Conservation (phyloP, 2,888 invertebrate species). For the Epiblema foenella region DNA sequence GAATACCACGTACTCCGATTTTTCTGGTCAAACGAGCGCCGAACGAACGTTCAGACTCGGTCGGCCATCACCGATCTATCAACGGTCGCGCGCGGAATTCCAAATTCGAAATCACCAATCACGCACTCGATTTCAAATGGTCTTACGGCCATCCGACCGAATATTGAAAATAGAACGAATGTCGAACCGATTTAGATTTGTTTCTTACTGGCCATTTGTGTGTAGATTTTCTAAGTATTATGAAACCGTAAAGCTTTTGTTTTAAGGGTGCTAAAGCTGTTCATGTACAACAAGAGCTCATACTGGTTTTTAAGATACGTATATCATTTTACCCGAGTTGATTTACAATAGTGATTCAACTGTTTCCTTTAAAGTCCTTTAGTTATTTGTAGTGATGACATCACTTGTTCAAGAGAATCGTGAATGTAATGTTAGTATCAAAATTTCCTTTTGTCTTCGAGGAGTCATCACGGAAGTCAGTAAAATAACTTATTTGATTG, state of each 20-base stretch:
- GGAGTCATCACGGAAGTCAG: conserved; percentile 43
- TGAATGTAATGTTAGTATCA: conserved; percentile 53
- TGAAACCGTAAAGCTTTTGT: conserved; percentile 40
- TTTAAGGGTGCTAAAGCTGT: conserved; percentile 42
- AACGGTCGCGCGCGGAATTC: conserved; percentile 77
- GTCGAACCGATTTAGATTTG: conserved; percentile 67
- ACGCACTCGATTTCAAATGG: conserved; percentile 66
- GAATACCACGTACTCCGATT: conserved; percentile 69
- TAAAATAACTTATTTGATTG: conserved; percentile 35
- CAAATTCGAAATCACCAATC: conserved; percentile 80
- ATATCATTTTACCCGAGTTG: conserved; percentile 50
- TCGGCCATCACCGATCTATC: conserved; percentile 79
- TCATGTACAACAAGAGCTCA: conserved; percentile 57
- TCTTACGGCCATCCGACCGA: conserved; percentile 64
- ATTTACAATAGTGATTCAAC: conserved; percentile 75
- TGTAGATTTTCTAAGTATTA: conserved; percentile 50
- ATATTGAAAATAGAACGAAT: conserved; percentile 74
- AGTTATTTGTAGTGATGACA: conserved; percentile 67
- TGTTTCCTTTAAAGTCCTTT: conserved; percentile 80
- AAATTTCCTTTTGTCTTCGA: conserved; percentile 42
- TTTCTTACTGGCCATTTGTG: conserved; percentile 55
- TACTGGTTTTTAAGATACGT: neutral
- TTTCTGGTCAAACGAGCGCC: conserved; percentile 80
- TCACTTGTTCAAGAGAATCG: conserved; percentile 65
- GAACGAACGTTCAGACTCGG: conserved; percentile 61